These are phyloP conservation scores for Zhengitettix transpicula DNA, from an alignment of 2,888 invertebrate genomes.

Conservation along the genomic window DNA sequence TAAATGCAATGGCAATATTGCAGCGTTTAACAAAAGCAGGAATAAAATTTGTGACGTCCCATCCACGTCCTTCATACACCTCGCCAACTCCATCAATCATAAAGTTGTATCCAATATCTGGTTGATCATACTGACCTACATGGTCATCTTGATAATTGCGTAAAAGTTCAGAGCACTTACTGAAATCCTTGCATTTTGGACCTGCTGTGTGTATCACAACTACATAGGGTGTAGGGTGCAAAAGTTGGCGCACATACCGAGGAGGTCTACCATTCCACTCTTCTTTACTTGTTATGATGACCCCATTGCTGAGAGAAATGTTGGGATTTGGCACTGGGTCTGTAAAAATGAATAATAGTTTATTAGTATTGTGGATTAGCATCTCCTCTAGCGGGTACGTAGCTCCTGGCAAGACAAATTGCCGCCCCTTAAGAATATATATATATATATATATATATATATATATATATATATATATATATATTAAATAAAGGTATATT, in stretches of 20 bases:
- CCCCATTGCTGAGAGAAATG: neutral
- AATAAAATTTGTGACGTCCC: constrained; percentile 30
- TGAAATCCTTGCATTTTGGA: constrained; percentile 37
- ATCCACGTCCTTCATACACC: constrained; percentile 56
- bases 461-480: too few species aligned
- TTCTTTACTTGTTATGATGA: neutral
- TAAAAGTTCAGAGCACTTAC: constrained; percentile 16
- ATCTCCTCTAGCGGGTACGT: too few species aligned
- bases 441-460: too few species aligned
- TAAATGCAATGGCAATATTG: constrained; percentile 28
- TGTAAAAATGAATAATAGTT: neutral
- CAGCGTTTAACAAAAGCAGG: neutral
- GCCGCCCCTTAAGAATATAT: too few species aligned
- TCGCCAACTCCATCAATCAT: constrained; percentile 63
- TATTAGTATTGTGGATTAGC: too few species aligned
- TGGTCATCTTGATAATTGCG: constrained; percentile 49
- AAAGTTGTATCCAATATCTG: constrained; percentile 62
- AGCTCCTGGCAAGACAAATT: too few species aligned
- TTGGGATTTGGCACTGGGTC: neutral
- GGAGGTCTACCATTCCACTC: neutral
- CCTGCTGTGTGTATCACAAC: constrained; percentile 38
- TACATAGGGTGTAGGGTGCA: constrained; percentile 2
- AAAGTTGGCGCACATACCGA: neutral
- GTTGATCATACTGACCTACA: constrained; percentile 44
- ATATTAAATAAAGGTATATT: too few species aligned